These are phyloP conservation scores for Amphipyra berbera DNA, from an alignment of 2,888 invertebrate genomes.

Conservation along the genomic window DNA sequence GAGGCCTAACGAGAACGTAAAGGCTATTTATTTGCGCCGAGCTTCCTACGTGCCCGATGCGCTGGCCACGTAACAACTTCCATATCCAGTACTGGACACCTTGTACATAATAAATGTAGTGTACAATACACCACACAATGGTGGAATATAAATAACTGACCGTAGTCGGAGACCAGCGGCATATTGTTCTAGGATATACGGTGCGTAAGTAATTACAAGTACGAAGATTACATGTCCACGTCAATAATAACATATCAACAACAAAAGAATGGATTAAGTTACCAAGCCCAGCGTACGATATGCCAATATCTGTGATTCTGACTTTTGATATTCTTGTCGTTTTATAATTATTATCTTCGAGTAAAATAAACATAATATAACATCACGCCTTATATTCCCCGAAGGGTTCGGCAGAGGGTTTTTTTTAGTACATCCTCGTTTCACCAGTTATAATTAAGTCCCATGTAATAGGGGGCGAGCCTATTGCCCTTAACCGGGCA, in stretches of 20 bases:
- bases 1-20: conserved; percentile 75
- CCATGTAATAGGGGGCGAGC: too few relatives aligned
- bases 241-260: neutral
- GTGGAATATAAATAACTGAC: conserved; percentile 61
- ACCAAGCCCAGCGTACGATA: neutral
- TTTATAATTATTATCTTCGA: too few relatives aligned
- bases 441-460: too few relatives aligned
- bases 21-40: conserved; percentile 75
- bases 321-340: too few relatives aligned
- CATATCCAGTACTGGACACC: conserved; percentile 69
- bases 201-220: conserved; percentile 1
- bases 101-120: conserved; percentile 69
- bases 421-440: too few relatives aligned
- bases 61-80: conserved; percentile 72
- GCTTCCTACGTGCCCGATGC: conserved; percentile 72
- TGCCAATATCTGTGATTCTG: too few relatives aligned
- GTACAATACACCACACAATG: conserved; percentile 63
- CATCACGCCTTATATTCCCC: too few relatives aligned
- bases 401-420: too few relatives aligned
- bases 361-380: too few relatives aligned
- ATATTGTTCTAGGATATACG: conserved; percentile 43
- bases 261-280: neutral
- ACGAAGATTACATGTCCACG: conserved; percentile 7
- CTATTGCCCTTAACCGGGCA: too few relatives aligned
- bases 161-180: conserved; percentile 41